These are phyloP conservation scores for Drosophila vallismaia DNA, from an alignment of 2,888 invertebrate genomes.

Conservation along the genomic window DNA sequence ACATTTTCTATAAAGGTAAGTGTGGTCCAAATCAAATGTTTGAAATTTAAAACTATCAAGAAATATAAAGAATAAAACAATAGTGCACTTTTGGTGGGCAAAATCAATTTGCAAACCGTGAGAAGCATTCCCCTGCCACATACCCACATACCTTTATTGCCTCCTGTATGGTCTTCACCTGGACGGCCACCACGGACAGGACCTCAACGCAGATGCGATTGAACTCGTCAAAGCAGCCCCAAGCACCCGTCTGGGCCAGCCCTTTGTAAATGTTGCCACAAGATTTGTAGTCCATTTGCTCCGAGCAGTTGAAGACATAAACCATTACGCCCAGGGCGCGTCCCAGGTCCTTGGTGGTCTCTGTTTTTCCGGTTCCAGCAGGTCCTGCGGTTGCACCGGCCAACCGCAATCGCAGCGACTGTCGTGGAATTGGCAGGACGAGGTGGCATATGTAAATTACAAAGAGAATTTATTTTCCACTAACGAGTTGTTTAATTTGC, in stretches of 20 bases:
- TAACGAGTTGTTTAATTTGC: conserved; percentile 78
- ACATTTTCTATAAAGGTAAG: neutral
- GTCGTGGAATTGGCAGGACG: neutral
- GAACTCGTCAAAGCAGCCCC: conserved; percentile 99
- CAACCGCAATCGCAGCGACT: conserved; percentile 95
- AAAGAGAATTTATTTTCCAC: conserved; percentile 69
- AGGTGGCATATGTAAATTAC: conserved; percentile 68
- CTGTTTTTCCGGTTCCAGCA: conserved; percentile 98
- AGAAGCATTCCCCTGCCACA: conserved; percentile 37
- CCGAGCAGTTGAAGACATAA: conserved; percentile 98
- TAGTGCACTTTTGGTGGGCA: conserved; percentile 29
- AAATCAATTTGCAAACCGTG: conserved; percentile 75
- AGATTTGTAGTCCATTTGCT: conserved; percentile 99
- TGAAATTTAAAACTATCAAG: neutral
- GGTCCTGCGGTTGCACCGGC: conserved; percentile 98
- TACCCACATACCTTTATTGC: conserved; percentile 89
- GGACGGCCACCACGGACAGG: conserved; percentile 97
- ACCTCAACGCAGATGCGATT: conserved; percentile 99
- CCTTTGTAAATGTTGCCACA: conserved; percentile 98
- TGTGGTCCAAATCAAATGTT: neutral
- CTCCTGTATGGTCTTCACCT: conserved; percentile 94
- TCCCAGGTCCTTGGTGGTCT: conserved; percentile 98
- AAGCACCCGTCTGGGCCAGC: conserved; percentile 96
- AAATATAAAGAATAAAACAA: neutral
- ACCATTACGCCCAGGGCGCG: conserved; percentile 98